These are phyloP conservation scores for Conomelus anceps DNA, from an alignment of 2,888 invertebrate genomes.

Conservation along the genomic window DNA sequence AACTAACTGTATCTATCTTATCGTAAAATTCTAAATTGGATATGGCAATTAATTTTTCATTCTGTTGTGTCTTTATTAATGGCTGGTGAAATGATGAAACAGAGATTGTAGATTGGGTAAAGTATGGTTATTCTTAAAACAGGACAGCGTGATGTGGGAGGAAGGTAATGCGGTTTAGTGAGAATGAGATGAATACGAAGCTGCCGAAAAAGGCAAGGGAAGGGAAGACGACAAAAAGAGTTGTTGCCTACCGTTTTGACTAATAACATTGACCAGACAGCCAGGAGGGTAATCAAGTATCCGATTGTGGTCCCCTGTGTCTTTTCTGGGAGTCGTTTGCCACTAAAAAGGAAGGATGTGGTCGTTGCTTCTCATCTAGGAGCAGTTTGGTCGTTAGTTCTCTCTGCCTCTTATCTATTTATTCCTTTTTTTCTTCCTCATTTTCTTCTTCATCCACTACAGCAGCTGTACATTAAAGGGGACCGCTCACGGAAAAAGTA, in stretches of 20 bases:
- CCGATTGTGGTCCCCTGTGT: background rate
- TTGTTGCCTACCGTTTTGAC: background rate
- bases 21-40: too few species aligned
- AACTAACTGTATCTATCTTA: too few species aligned
- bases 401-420: too few species aligned
- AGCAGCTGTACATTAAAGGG: background rate
- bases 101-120: background rate
- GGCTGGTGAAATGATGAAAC: background rate
- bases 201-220: background rate
- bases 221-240: background rate
- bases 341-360: background rate
- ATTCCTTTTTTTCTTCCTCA: background rate
- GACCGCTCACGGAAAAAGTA: background rate
- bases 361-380: background rate
- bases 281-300: background rate
- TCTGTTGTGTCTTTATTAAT: too few species aligned
- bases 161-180: background rate
- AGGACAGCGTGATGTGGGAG: background rate
- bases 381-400: background rate
- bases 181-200: background rate
- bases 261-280: background rate
- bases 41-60: too few species aligned
- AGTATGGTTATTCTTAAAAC: background rate
- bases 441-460: background rate
- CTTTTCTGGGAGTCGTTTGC: background rate